Evolutionary conservation across 1,140 invertebrate genomes (phyloP).

Genomic region (Oncopodura yosiiana): DNA sequence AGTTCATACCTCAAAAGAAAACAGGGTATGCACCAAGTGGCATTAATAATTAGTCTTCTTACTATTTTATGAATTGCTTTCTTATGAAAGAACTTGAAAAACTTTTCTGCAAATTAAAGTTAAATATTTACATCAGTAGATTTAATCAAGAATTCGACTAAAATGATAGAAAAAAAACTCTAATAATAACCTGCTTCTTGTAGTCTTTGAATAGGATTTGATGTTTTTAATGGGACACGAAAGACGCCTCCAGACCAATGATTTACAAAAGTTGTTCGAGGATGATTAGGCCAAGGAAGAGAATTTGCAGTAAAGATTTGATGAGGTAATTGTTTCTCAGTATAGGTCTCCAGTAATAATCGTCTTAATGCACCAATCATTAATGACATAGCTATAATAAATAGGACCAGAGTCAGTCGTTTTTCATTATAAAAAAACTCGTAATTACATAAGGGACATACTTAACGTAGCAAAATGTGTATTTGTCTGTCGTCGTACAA

Average conservation of each 20-base stretch:
- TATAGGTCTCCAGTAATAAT: slow-evolving; percentile 2
- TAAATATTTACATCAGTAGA: no score
- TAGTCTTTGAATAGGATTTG: slow-evolving; percentile 15
- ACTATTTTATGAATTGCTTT: slow-evolving; percentile 22
- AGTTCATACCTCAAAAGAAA: no score
- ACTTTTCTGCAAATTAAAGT: no score
- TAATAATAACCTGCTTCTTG: no score
- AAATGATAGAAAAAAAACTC: background rate
- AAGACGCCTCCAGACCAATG: slow-evolving; percentile 25
- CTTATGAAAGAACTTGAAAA: slow-evolving; percentile 10
- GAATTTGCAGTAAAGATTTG: slow-evolving; percentile 23
- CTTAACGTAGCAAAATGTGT: slow-evolving; percentile 21
- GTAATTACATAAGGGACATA: no score
- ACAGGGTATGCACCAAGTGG: slow-evolving; percentile 14
- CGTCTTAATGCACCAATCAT: slow-evolving; percentile 18
- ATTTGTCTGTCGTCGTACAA: slow-evolving; percentile 10
- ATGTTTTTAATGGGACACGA: slow-evolving; percentile 12
- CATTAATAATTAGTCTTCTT: slow-evolving; percentile 11
- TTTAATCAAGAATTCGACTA: slow-evolving; percentile 2
- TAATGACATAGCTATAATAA: no score
- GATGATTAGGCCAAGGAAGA: slow-evolving; percentile 23
- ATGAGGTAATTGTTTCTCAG: background rate
- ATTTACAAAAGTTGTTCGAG: slow-evolving; percentile 19
- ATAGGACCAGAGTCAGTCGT: no score
- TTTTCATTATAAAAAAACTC: no score